Evolutionary conservation across 2,113 vertebrate genomes (phyloP).

Genomic region (Gopherus evgoodei): DNA sequence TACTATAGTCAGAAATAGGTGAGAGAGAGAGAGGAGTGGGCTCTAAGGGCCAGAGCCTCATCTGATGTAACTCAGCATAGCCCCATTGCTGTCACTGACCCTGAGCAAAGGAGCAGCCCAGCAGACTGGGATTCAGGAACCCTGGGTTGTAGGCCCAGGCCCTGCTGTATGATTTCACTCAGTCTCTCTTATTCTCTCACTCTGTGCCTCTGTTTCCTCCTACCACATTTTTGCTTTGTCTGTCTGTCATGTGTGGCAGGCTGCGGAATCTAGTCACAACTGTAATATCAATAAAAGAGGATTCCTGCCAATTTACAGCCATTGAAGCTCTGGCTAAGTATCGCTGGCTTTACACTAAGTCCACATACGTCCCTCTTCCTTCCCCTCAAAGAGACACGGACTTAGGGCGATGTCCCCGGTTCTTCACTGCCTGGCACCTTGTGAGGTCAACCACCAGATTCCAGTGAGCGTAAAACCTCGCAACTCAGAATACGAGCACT

Average conservation of each 20-base stretch:
- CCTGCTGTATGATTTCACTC: not conserved
- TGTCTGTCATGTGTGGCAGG: not conserved
- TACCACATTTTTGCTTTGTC: not conserved
- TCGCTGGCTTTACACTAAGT: not conserved
- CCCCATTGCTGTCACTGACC: not conserved
- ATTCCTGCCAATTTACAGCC: fast-evolving
- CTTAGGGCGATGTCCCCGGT: fast-evolving
- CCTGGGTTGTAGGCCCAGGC: not conserved
- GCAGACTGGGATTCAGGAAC: not conserved
- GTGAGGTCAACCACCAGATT: not conserved
- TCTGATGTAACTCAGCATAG: not conserved
- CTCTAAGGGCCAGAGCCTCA: not conserved
- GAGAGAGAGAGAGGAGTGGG: not conserved
- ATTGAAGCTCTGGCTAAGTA: fast-evolving
- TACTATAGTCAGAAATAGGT: not conserved
- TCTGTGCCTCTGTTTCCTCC: not conserved
- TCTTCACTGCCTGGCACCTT: not conserved
- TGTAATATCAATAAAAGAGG: not conserved
- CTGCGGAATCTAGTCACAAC: not conserved
- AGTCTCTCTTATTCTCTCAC: not conserved
- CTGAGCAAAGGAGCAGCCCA: not conserved
- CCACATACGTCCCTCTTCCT: not conserved
- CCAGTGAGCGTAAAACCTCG: not conserved
- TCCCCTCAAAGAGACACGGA: fast-evolving
- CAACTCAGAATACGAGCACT: not conserved